phyloP scores from a whole-genome alignment of 1,140 invertebrate species.

The Thaumatotibia leucotreta region DNA sequence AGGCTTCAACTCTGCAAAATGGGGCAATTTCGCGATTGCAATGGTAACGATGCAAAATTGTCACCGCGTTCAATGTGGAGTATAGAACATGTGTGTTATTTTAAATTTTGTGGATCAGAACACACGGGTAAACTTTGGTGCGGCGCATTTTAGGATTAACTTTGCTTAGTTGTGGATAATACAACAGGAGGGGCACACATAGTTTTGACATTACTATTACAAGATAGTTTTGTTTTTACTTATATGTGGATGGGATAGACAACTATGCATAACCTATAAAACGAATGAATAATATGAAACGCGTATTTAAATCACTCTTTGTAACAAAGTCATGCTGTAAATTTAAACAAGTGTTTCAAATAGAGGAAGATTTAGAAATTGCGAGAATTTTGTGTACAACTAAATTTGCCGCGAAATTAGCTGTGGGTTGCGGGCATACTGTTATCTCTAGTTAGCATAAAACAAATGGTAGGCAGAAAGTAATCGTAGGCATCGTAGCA shows the following conservation, averaged over 20 bases:
- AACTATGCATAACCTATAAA: too few species aligned
- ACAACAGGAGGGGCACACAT: background rate
- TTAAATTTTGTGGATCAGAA: background rate
- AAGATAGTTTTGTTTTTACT: background rate
- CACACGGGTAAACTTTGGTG: background rate
- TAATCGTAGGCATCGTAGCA: background rate
- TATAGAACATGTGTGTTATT: background rate
- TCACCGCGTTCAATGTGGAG: background rate
- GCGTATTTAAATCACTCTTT: too few species aligned
- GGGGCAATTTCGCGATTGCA: constrained; percentile 9
- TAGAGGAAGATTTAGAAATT: too few species aligned
- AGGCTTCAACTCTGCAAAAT: background rate
- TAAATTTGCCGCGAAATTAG: too few species aligned
- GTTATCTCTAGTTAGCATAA: too few species aligned
- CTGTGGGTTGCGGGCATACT: too few species aligned
- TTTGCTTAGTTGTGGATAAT: background rate
- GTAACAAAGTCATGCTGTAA: too few species aligned
- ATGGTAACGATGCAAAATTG: constrained; percentile 5
- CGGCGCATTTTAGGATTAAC: background rate
- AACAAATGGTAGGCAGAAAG: background rate
- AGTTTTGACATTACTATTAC: background rate
- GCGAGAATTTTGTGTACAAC: too few species aligned
- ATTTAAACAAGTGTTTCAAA: too few species aligned
- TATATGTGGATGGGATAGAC: too few species aligned
- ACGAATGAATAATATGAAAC: too few species aligned